Evolutionary conservation across 1,140 invertebrate genomes (phyloP).

Genomic region (Penaeus vannamei): DNA sequence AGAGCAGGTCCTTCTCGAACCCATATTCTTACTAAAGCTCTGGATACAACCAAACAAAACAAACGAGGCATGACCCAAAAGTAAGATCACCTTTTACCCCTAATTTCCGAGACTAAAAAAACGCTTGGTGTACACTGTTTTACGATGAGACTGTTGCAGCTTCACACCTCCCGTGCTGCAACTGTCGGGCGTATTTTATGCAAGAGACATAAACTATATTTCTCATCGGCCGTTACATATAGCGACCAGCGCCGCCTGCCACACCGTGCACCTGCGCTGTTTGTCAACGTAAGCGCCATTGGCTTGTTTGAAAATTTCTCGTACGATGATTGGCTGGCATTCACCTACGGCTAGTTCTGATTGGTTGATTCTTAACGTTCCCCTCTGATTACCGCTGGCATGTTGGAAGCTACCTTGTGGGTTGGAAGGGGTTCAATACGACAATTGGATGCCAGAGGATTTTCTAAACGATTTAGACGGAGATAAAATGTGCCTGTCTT

Average conservation of each 20-base stretch:
- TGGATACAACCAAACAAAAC: background rate
- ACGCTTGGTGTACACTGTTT: conserved; percentile 14
- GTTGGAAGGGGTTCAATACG: conserved; percentile 48
- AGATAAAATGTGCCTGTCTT: conserved; percentile 51
- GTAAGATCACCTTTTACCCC: conserved; percentile 4
- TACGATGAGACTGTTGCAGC: conserved; percentile 36
- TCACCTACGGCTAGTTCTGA: conserved; percentile 20
- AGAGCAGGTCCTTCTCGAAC: no score
- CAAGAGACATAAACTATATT: conserved; percentile 61
- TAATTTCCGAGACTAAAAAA: conserved; percentile 17
- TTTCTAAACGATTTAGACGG: conserved; percentile 48
- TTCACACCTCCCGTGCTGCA: conserved; percentile 52
- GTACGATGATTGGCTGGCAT: conserved; percentile 5
- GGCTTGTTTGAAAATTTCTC: conserved; percentile 40
- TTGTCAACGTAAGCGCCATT: conserved; percentile 36
- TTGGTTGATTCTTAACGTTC: conserved; percentile 54
- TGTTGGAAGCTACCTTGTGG: conserved; percentile 46
- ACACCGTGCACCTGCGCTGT: conserved; percentile 48
- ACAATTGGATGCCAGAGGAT: conserved; percentile 52
- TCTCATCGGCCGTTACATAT: conserved; percentile 62
- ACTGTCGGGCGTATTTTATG: conserved; percentile 64
- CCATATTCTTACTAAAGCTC: no score
- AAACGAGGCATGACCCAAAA: conserved; percentile 7
- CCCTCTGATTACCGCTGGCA: conserved; percentile 48
- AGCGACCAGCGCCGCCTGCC: conserved; percentile 48